Conservation (phyloP, 2,113 vertebrate genomes). For the Trichechus manatus region DNA sequence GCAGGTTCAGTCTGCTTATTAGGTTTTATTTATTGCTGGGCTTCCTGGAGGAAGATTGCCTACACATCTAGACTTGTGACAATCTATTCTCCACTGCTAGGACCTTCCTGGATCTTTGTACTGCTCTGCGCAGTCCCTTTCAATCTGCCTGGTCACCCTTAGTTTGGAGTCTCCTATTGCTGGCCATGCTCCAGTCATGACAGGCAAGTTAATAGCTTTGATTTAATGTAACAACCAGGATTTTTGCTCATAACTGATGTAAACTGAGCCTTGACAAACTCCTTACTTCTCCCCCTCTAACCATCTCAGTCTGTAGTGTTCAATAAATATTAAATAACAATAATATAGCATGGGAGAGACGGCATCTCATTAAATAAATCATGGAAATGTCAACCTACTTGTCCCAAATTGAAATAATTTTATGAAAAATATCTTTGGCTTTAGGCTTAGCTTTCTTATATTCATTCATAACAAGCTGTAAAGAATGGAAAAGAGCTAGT, state of each 20-base stretch:
- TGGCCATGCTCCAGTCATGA: not conserved
- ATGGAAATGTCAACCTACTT: not conserved
- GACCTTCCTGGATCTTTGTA: not conserved
- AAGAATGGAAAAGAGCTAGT: slow-evolving; percentile 68
- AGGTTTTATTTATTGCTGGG: not conserved
- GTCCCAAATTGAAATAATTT: slow-evolving; percentile 57
- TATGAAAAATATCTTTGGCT: slow-evolving; percentile 64
- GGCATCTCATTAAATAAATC: slow-evolving; percentile 68
- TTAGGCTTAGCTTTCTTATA: slow-evolving; percentile 72
- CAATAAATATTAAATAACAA: slow-evolving; percentile 68
- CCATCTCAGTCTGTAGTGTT: slow-evolving; percentile 11
- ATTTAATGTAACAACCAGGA: not conserved
- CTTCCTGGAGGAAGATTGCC: not conserved
- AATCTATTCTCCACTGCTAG: not conserved
- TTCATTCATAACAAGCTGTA: slow-evolving; percentile 70
- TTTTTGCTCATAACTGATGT: slow-evolving; percentile 8
- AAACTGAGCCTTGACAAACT: slow-evolving; percentile 57
- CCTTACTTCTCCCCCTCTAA: not conserved
- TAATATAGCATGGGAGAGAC: slow-evolving; percentile 61
- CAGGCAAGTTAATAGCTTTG: not conserved
- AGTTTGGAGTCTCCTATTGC: not conserved
- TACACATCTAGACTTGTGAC: not conserved
- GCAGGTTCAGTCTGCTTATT: not conserved
- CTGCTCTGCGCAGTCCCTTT: not conserved
- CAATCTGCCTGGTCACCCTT: not conserved